phyloP scores from a whole-genome alignment of 2,888 invertebrate genomes.

The Hydroisotoma schaefferi region DNA sequence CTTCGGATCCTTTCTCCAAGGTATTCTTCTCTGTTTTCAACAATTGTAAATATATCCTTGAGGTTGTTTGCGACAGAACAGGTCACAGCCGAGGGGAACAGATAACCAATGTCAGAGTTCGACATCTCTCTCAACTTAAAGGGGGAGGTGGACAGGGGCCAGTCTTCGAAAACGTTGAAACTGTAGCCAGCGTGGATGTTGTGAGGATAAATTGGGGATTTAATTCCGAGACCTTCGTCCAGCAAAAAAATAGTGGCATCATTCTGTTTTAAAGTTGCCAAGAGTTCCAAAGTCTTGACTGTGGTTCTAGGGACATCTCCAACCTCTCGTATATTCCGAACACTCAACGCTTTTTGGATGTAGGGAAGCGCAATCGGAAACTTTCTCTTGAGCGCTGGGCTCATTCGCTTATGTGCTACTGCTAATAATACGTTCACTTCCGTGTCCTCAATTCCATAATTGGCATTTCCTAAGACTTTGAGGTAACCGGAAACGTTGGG shows the following conservation, averaged over 20 bases:
- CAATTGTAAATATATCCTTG: constrained; percentile 6
- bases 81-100: constrained; percentile 14
- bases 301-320: constrained; percentile 25
- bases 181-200: constrained; percentile 20
- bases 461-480: background rate
- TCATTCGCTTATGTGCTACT: background rate
- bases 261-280: constrained; percentile 15
- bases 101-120: constrained; percentile 29
- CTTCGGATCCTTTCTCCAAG: background rate
- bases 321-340: constrained; percentile 5
- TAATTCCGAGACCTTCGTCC: constrained; percentile 16
- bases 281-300: constrained; percentile 10
- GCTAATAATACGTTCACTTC: background rate
- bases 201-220: constrained; percentile 14
- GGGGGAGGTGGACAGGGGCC: constrained; percentile 1
- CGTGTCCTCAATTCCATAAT: background rate
- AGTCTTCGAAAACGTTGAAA: constrained; percentile 31
- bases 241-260: constrained; percentile 16
- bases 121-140: constrained; percentile 11
- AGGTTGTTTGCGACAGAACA: background rate
- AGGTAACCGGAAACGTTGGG: background rate
- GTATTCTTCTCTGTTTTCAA: constrained; percentile 11
- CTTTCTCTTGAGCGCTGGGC: background rate
- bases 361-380: background rate
- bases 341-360: constrained; percentile 1